Evolutionary conservation across 2,888 invertebrate genomes (phyloP), one percentile per base, ranked within the genome.

Genomic region (Scrobipalpa atriplicella): DNA sequence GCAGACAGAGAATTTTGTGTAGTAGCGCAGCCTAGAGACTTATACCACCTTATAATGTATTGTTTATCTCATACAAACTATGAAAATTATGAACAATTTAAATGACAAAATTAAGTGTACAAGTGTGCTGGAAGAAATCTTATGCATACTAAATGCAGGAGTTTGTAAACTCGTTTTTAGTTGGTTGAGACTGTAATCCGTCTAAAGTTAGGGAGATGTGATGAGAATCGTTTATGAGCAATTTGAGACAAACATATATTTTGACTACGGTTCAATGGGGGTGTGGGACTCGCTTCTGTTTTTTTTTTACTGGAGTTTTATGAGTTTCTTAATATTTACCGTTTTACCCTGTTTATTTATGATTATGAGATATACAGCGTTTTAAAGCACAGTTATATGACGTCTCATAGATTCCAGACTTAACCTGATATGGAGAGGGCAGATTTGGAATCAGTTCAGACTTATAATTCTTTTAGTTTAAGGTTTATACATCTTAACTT

Each of bases 121-220:
- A 81, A 82, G 78, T 83, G 79, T 78, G 71, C 78, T 75, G 71
- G 61, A 67, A 70, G 64, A 66, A 68, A 75, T 70, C 74, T 77
- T 78, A 78, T 82, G 83, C 82, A 84, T 84, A 81, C 72, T 78
- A 81, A 82, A 79, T 79, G 78, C 77, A 78, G 67, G 73, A 72
- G 72, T 74, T 73, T 38, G 39, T n/a, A 62, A 73, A 71, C 72
- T 71, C 70, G 71, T 72, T 72, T 56, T 62, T 29, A 64, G 61
- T 67, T 68, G 29, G 54, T 64, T 38, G n/a, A 36, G 67, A 65
- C 69, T 69, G 72, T 73, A 71, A 75, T 71, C 69, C 69, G 66
- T 75, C 73, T 73, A 65, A 72, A 74, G 67, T 73, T 72, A 66
- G n/a, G 38, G 11, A 54, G 61, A 21, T 10, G n/a, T 41, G 64